Conservation (phyloP, 2,113 vertebrate genomes). For the Zosterops hypoxanthus region DNA sequence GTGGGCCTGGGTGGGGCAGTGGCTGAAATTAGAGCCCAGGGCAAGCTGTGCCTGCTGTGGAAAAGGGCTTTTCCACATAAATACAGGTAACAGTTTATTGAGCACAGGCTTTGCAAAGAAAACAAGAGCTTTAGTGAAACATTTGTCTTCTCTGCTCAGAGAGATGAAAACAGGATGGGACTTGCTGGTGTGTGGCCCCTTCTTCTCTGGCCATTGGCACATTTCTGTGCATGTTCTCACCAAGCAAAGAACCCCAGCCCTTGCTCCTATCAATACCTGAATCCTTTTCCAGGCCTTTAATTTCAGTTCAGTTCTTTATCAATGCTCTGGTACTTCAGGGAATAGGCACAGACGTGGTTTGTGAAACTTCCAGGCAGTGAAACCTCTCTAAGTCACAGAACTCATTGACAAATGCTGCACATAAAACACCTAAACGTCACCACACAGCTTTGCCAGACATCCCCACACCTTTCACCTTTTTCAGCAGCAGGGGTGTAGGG, state of each 20-base stretch:
- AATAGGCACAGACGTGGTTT: neutral
- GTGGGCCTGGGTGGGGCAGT: neutral
- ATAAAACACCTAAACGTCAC: neutral
- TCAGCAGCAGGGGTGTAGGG: neutral
- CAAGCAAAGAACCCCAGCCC: accelerated
- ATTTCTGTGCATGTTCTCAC: neutral
- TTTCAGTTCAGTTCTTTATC: neutral
- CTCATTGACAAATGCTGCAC: neutral
- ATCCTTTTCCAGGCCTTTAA: neutral
- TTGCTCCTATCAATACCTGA: neutral
- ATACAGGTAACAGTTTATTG: neutral
- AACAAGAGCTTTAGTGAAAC: neutral
- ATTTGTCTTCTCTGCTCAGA: neutral
- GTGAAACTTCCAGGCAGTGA: neutral
- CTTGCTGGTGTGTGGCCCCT: neutral
- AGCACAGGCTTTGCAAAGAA: neutral
- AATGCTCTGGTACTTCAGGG: too few species aligned
- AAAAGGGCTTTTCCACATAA: neutral
- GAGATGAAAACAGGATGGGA: neutral
- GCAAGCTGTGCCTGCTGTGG: neutral
- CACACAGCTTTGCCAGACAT: neutral
- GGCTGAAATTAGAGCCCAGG: neutral
- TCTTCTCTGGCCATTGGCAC: neutral
- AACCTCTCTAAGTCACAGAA: neutral
- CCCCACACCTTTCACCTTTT: neutral